Evolutionary conservation across 1,140 invertebrate genomes (phyloP).

Genomic region (Doryteuthis pealeii): DNA sequence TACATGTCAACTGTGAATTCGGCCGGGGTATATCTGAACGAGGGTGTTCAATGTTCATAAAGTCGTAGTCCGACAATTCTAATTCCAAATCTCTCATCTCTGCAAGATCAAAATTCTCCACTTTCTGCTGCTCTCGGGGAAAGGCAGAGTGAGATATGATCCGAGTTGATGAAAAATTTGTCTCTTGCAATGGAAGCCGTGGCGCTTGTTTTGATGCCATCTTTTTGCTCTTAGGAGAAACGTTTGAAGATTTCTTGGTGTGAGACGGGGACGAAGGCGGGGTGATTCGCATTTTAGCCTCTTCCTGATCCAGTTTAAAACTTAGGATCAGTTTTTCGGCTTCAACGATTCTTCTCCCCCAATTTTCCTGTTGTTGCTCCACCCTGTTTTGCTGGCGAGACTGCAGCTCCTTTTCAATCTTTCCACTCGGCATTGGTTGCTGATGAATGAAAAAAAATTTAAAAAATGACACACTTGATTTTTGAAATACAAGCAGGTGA

Average conservation of each 20-base stretch:
- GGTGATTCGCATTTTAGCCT: not conserved
- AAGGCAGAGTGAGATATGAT: too few species aligned
- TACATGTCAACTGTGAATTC: not conserved
- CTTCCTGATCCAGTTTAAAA: not conserved
- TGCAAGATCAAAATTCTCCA: too few species aligned
- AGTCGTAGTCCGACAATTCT: not conserved
- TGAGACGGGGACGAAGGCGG: too few species aligned
- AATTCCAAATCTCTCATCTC: not conserved
- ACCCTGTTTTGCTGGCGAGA: not conserved
- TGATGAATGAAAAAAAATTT: too few species aligned
- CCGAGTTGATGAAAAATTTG: too few species aligned
- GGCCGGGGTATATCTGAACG: not conserved
- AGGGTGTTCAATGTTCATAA: not conserved
- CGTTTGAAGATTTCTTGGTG: too few species aligned
- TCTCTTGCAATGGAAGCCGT: too few species aligned
- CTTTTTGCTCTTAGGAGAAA: too few species aligned
- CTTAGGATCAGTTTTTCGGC: not conserved
- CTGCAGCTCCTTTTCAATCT: not conserved
- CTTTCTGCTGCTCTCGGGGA: too few species aligned
- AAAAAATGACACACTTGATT: too few species aligned
- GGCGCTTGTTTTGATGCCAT: too few species aligned
- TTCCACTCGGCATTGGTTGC: not conserved
- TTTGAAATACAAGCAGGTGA: too few species aligned
- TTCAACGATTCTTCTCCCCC: not conserved
- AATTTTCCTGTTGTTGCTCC: not conserved